Evolutionary conservation across 2,888 invertebrate genomes (phyloP).

Genomic region (Lamproptera curius): DNA sequence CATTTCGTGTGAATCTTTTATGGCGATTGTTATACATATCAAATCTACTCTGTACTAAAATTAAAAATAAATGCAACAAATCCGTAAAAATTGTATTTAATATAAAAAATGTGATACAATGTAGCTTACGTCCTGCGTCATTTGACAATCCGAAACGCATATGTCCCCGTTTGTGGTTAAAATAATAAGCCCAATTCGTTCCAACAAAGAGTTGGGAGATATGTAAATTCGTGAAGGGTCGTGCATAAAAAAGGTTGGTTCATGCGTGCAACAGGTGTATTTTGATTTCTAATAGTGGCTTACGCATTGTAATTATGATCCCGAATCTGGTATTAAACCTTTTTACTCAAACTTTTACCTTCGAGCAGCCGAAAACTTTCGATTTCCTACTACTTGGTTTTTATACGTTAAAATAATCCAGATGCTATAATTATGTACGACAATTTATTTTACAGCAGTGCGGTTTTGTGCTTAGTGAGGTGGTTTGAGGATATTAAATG

Average conservation of each 20-base stretch:
- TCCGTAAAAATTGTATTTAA: background rate
- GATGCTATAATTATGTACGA: conserved; percentile 1
- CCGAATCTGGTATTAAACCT: conserved; percentile 48
- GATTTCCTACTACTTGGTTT: conserved; percentile 37
- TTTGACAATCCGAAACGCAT: conserved; percentile 62
- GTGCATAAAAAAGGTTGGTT: conserved; percentile 61
- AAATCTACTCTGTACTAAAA: too few relatives aligned
- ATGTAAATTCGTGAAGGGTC: conserved; percentile 69
- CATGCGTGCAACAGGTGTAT: conserved; percentile 66
- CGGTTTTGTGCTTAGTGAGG: too few relatives aligned
- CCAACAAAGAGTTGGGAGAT: conserved; percentile 61
- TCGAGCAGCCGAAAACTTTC: conserved; percentile 46
- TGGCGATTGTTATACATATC: too few relatives aligned
- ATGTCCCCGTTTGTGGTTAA: conserved; percentile 66
- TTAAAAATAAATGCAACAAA: background rate
- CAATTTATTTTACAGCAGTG: background rate
- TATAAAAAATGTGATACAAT: background rate
- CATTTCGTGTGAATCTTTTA: too few relatives aligned
- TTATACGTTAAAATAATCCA: conserved; percentile 1
- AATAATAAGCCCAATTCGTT: conserved; percentile 71
- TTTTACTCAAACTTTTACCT: conserved; percentile 49
- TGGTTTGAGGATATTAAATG: background rate
- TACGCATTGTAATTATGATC: conserved; percentile 51
- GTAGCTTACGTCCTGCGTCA: conserved; percentile 33
- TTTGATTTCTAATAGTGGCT: conserved; percentile 65